Evolutionary conservation across 1,140 invertebrate genomes (phyloP).

Genomic region (Zaprionus nigranus): DNA sequence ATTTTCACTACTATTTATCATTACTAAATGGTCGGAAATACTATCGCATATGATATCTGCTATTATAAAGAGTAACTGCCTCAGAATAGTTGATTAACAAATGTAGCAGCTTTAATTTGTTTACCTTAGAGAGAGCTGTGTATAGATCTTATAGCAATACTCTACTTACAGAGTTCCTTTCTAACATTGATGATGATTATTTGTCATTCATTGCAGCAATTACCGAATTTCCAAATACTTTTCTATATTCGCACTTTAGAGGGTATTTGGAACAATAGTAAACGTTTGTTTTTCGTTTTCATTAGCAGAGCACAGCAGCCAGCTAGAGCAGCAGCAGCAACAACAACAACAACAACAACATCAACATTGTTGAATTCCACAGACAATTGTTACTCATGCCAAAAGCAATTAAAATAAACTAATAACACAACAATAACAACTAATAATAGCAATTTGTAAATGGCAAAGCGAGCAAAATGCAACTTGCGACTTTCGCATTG

Average conservation of each 20-base stretch:
- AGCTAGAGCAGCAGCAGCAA: conserved; percentile 15
- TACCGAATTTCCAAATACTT: not conserved
- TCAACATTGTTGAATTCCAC: conserved; percentile 41
- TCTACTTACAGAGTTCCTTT: too few species aligned
- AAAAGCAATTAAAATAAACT: conserved; percentile 63
- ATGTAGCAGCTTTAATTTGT: too few species aligned
- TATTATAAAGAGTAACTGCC: too few species aligned
- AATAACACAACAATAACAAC: conserved; percentile 27
- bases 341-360: conserved; percentile 15
- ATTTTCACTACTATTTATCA: not conserved
- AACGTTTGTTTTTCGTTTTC: conserved; percentile 13
- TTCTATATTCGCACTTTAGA: not conserved
- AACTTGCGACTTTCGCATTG: conserved; percentile 38
- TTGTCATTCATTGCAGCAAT: too few species aligned
- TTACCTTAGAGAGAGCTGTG: too few species aligned
- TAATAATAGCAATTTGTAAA: conserved; percentile 75
- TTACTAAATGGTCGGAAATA: not conserved
- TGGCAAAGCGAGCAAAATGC: conserved; percentile 33
- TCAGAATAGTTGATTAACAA: too few species aligned
- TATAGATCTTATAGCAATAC: too few species aligned
- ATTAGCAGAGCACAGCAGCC: conserved; percentile 40
- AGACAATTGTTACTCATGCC: conserved; percentile 71
- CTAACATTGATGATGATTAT: too few species aligned
- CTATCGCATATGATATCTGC: not conserved
- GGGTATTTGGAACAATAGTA: not conserved